These are phyloP conservation scores for Aselliscus stoliczkanus DNA, from an alignment of 2,797 vertebrate species.

Conservation along the genomic window DNA sequence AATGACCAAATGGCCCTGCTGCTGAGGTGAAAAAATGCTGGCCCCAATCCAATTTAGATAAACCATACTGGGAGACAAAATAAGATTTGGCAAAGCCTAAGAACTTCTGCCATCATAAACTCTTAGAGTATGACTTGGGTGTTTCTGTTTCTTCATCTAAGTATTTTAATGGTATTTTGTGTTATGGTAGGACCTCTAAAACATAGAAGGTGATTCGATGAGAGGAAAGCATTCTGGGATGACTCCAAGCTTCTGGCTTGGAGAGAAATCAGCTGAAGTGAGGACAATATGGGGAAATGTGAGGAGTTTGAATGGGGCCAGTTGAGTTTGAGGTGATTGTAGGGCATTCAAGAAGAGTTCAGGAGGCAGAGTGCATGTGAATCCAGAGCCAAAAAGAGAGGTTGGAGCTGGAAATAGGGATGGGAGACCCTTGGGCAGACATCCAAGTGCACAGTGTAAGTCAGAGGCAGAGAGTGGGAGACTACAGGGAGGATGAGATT, in stretches of 20 bases:
- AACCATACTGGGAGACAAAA: background rate
- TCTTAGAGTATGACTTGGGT: background rate
- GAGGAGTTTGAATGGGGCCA: background rate
- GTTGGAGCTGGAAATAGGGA: background rate
- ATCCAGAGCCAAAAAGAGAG: background rate
- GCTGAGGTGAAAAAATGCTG: background rate
- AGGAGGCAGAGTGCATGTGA: background rate
- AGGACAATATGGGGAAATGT: background rate
- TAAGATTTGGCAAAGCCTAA: background rate
- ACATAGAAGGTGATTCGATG: background rate
- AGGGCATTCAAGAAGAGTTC: background rate
- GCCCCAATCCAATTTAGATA: background rate
- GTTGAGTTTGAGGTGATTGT: background rate
- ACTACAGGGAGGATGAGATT: background rate
- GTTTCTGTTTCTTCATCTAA: background rate
- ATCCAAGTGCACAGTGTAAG: accelerated
- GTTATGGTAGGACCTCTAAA: background rate
- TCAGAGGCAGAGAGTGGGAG: background rate
- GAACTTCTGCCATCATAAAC: background rate
- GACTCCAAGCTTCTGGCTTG: background rate
- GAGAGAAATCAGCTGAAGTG: background rate
- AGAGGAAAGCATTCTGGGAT: background rate
- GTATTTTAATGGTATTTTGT: background rate
- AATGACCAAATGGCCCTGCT: background rate
- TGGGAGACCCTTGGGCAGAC: accelerated